Base-by-base conservation (phyloP, 2,113 vertebrate genomes). In the Phyllopteryx taeniolatus region DNA sequence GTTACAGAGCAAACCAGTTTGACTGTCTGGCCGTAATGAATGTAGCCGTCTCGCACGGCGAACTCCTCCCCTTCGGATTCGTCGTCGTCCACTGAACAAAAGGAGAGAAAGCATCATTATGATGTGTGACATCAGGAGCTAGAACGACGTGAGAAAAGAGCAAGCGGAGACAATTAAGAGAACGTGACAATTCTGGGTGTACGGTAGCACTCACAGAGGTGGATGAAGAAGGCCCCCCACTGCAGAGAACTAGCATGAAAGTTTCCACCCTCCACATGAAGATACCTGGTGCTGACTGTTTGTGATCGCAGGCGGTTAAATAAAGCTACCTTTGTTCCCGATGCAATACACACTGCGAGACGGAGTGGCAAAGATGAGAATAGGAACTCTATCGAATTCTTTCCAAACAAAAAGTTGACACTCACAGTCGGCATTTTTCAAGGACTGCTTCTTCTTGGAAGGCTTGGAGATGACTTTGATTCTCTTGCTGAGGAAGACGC, bases 401-500 rank as follows among this genome's bases (percentile, higher is more conserved):
- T 68, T 68, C 47, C 46, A 31, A 51, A 68, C 33, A 47, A 47
- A 19, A 20, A 62, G 4, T 35, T 43, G 10, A 71, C 79, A 95
- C 96, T 93, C 90, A 98, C 96, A 87, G 88, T 98, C 96, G 71
- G 96, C 96, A 76, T 98, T 98, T 93, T 98, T 98, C 88, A 98
- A 84, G 22, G 96, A 98, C 88, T 98, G 96, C 74, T 98, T 98
- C 94, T 98, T 98, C 90, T 98, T 98, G 83, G 96, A 98, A 79
- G 96, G 96, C 81, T 98, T 98, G 83, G 96, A 98, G 89, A 98
- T 98, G 83, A 98, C 96, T 92, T 98, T 98, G 88, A 98, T 98
- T 86, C 96, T 90, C 86, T 98, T 98, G 89, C 96, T 98, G 83
- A 96, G 94, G 90, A 98, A 98, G 69, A 98, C 93, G n/a, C 96